phyloP scores from a whole-genome alignment of 2,113 vertebrate genomes.

The Dromiciops gliroides region DNA sequence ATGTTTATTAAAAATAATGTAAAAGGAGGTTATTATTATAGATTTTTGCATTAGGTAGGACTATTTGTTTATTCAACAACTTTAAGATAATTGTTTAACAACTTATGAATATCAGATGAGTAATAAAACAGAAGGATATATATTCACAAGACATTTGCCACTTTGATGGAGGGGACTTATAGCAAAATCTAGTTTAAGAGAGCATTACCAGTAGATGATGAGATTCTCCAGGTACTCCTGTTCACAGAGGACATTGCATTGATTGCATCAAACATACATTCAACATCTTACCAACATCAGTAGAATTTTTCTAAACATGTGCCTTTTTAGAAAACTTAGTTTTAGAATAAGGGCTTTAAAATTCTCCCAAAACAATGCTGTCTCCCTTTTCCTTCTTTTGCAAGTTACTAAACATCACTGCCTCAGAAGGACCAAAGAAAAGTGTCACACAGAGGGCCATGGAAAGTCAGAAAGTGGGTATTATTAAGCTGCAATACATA shows the following conservation, averaged over 20 bases:
- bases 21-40: too few relatives aligned
- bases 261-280: neutral
- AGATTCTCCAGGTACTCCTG: neutral
- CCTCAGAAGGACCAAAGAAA: neutral
- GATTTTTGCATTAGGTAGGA: neutral
- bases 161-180: neutral
- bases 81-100: neutral
- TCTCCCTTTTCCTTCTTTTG: neutral
- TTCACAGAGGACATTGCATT: neutral
- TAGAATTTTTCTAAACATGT: neutral
- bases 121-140: neutral
- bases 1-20: too few relatives aligned
- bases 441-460: neutral
- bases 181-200: neutral
- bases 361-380: neutral
- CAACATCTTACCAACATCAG: neutral
- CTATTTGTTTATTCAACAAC: neutral
- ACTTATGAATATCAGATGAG: neutral
- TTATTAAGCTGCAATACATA: neutral
- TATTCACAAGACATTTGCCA: neutral
- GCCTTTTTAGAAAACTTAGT: neutral
- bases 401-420: neutral
- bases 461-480: neutral
- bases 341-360: neutral
- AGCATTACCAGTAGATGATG: neutral